Evolutionary conservation across 2,888 invertebrate species (phyloP).

Genomic region (Clitarchus hookeri): DNA sequence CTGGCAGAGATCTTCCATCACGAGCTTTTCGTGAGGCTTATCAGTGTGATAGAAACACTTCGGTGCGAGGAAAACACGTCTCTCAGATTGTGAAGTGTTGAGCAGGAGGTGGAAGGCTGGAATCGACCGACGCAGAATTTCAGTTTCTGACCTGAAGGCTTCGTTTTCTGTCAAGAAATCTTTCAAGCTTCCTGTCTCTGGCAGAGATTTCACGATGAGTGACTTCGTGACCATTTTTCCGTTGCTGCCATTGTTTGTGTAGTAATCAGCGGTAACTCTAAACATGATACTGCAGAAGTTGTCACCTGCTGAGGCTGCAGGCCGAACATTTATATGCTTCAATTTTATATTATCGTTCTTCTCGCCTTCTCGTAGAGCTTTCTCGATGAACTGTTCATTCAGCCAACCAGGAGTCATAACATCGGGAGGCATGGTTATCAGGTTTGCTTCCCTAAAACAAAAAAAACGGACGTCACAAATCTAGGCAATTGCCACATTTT

Average conservation of each 20-base stretch:
- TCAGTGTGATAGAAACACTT: neutral
- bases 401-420: neutral
- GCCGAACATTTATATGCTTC: neutral
- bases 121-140: neutral
- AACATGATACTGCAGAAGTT: neutral
- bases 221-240: neutral
- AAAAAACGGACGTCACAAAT: neutral
- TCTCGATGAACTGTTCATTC: neutral
- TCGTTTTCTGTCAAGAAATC: neutral
- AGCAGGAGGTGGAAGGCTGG: neutral
- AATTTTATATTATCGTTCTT: neutral
- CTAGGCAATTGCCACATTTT: too few relatives aligned
- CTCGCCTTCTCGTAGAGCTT: slow-evolving; percentile 16
- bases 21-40: neutral
- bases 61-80: neutral
- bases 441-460: neutral
- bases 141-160: neutral
- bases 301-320: neutral
- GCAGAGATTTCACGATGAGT: slow-evolving; percentile 12
- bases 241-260: neutral
- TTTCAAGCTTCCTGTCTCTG: neutral
- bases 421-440: neutral
- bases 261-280: neutral
- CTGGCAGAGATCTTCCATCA: slow-evolving; percentile 21
- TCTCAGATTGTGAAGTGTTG: neutral